Evolutionary conservation across 2,888 invertebrate genomes (phyloP), one percentile per base, ranked within the genome.

Genomic region (Escarpia spicata): DNA sequence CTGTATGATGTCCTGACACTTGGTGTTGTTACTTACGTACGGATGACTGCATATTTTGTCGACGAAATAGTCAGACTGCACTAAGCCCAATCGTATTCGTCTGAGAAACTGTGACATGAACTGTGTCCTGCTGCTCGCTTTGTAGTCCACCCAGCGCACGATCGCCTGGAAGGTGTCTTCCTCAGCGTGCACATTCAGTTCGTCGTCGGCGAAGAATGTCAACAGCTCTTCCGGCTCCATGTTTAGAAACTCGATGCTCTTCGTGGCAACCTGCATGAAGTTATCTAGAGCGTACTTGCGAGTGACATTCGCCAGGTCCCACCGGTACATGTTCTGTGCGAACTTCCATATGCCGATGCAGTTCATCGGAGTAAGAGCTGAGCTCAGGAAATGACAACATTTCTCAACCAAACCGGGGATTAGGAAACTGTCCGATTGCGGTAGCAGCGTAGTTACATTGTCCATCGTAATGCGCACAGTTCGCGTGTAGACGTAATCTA

Each of bases 91-190:
- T 15, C 94, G 92, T 58, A 94, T 91, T 92, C 75, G 75, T 15
- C 91, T 93, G 9, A 94, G 92, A 10, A 94, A 92, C 37, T 92
- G 89, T 31, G 92, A 92, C 52, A 93, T 90, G 92, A 92, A 90
- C 43, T 91, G 92, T 0, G 92, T 52, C 19, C 92, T 96, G 96
- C 93, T 90, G 97, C 97, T 2, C 95, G 96, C 94, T 95, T 96
- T 90, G 95, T 96, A 90, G 94, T 96, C 75, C 95, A 96, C 94
- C 96, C 96, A 31, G 93, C 96, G 92, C 94, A 95, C 92, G 96
- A 96, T 93, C 96, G 96, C 92, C 90, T 93, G 93, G 43, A 93
- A 94, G 8, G 93, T 91, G 90, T 93, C 92, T 37, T 93, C 92
- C 45, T 94, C 94, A n/a, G 91, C 75, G 90, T 92, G 92, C 26